Percentiles rank a stretch among this genome's conserved stretches.
phyloP scores from a whole-genome alignment of 2,797 vertebrate species.

The Sylvilagus floridanus region DNA sequence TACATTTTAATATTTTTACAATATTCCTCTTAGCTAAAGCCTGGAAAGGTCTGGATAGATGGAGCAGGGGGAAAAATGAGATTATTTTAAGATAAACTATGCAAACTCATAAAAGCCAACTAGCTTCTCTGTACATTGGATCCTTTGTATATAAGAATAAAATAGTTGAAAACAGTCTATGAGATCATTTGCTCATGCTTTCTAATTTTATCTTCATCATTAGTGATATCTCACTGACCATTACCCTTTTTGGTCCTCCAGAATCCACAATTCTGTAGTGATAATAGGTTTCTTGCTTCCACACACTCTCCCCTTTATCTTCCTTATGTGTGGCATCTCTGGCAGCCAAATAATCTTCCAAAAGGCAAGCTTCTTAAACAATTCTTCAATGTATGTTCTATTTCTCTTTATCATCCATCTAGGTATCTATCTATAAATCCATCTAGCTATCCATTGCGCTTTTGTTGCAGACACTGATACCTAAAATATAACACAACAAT shows the following conservation, averaged over 20 bases:
- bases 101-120: not conserved
- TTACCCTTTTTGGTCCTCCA: not conserved
- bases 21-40: not conserved
- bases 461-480: not conserved
- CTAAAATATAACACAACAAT: constrained; percentile 69
- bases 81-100: not conserved
- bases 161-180: constrained; percentile 34
- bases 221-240: not conserved
- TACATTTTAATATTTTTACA: not conserved
- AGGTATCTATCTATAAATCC: constrained; percentile 74
- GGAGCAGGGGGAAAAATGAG: not conserved
- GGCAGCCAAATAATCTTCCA: constrained; percentile 63
- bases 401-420: constrained; percentile 63
- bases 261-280: not conserved
- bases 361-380: constrained; percentile 50
- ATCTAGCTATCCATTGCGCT: constrained; percentile 57
- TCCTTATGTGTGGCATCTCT: constrained; percentile 64
- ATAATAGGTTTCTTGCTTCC: constrained; percentile 60
- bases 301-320: constrained; percentile 56
- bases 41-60: not conserved
- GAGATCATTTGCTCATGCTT: not conserved
- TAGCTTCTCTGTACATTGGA: not conserved
- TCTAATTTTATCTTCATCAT: constrained; percentile 56
- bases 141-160: not conserved
- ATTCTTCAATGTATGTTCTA: not conserved